These are phyloP conservation scores for Heliconius aoede DNA, from an alignment of 2,888 invertebrate genomes.

Conservation along the genomic window DNA sequence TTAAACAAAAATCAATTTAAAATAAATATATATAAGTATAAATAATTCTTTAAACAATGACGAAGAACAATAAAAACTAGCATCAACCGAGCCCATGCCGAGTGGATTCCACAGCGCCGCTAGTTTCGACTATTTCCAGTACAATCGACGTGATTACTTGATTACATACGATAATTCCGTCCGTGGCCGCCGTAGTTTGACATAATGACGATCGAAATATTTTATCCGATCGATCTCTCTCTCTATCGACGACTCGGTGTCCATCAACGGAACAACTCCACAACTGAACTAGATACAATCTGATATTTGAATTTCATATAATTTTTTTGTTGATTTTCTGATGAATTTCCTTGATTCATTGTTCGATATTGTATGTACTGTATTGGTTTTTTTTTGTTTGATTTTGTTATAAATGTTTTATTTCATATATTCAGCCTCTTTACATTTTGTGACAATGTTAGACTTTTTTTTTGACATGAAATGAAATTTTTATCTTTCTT, in stretches of 20 bases:
- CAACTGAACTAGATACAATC: conserved; percentile 50
- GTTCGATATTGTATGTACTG: conserved; percentile 28
- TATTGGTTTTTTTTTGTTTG: background rate
- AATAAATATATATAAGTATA: background rate
- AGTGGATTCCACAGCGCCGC: conserved; percentile 7
- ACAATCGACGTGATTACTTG: conserved; percentile 50
- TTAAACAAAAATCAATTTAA: background rate
- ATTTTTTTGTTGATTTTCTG: conserved; percentile 39
- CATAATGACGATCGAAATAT: conserved; percentile 55
- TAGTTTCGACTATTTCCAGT: conserved; percentile 41
- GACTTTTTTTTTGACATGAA: too few relatives aligned
- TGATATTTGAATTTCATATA: conserved; percentile 46
- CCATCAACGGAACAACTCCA: conserved; percentile 49
- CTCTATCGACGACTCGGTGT: conserved; percentile 42
- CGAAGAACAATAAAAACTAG: conserved; percentile 12
- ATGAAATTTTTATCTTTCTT: too few relatives aligned
- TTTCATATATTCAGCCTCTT: background rate
- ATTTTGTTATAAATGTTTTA: background rate
- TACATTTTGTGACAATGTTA: background rate
- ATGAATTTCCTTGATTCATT: conserved; percentile 32
- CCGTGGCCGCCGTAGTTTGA: conserved; percentile 54
- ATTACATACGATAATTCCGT: conserved; percentile 54
- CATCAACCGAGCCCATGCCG: conserved; percentile 21
- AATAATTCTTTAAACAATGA: background rate
- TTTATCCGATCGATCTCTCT: conserved; percentile 51